phyloP scores from a whole-genome alignment of 1,140 invertebrate species.

The Neodiprion pinetum region DNA sequence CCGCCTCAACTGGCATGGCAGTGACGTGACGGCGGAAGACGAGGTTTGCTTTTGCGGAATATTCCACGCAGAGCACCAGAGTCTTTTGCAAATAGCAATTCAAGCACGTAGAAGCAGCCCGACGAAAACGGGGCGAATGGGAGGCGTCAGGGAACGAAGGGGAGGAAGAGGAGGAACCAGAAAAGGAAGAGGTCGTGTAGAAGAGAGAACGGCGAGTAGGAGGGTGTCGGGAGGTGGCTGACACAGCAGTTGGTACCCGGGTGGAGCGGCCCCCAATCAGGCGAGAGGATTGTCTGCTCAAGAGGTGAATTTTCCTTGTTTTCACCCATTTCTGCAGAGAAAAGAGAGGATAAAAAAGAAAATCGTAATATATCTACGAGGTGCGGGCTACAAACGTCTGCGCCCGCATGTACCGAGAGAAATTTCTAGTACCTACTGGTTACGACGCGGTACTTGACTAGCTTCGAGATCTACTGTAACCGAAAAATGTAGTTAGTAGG shows the following conservation, averaged over 20 bases:
- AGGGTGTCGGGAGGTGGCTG: not conserved
- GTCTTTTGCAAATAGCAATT: constrained; percentile 3
- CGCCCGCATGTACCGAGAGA: not conserved
- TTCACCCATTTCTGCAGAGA: not conserved
- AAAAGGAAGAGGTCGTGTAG: not conserved
- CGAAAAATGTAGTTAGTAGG: too few species aligned
- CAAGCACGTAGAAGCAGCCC: not conserved
- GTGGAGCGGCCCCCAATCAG: not conserved
- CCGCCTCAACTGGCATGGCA: not conserved
- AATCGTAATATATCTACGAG: not conserved
- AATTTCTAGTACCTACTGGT: too few species aligned
- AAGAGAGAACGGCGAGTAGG: not conserved
- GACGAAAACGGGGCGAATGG: too few species aligned
- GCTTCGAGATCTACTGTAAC: too few species aligned
- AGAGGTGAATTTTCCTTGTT: not conserved
- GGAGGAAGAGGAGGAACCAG: too few species aligned
- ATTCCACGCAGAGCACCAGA: not conserved
- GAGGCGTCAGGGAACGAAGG: too few species aligned
- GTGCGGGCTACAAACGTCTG: not conserved
- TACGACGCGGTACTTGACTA: too few species aligned
- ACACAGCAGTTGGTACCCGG: constrained; percentile 4
- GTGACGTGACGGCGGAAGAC: not conserved
- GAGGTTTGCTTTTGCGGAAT: not conserved
- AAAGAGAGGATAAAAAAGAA: not conserved
- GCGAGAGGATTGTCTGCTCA: not conserved